These are phyloP conservation scores for Aricia artaxerxes DNA, from an alignment of 2,888 invertebrate genomes.

Conservation along the genomic window DNA sequence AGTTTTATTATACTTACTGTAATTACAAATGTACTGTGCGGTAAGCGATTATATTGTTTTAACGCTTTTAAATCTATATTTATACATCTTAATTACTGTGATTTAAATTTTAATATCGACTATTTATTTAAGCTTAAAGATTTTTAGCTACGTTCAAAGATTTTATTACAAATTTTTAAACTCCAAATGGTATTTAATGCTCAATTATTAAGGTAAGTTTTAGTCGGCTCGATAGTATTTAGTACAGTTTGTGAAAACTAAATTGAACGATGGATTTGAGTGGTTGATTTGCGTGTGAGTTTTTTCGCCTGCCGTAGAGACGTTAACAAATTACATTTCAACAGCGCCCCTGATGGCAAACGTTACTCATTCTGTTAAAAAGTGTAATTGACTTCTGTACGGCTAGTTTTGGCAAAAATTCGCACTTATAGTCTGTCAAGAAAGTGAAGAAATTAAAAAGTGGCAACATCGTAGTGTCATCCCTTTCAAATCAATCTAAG, in stretches of 20 bases:
- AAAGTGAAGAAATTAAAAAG: too few species aligned
- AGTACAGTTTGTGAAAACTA: slow-evolving; percentile 21
- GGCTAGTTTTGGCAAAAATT: not conserved
- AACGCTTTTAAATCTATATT: slow-evolving; percentile 32
- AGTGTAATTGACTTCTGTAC: not conserved
- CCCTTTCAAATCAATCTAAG: too few species aligned
- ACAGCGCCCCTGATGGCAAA: too few species aligned
- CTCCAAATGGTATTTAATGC: slow-evolving; percentile 51
- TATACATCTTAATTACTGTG: slow-evolving; percentile 32
- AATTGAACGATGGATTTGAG: slow-evolving; percentile 29
- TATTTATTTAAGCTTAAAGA: slow-evolving; percentile 21
- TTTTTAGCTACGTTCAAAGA: slow-evolving; percentile 24
- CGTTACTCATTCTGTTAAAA: too few species aligned
- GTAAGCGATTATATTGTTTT: not conserved
- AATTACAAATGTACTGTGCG: not conserved
- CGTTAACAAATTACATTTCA: not conserved
- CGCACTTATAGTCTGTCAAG: not conserved
- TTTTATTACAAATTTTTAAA: slow-evolving; percentile 26
- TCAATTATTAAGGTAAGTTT: slow-evolving; percentile 62
- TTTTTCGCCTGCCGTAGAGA: not conserved
- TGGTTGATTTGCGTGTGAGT: slow-evolving; percentile 36
- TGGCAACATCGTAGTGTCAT: too few species aligned
- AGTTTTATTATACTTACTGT: slow-evolving; percentile 9
- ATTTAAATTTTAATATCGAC: slow-evolving; percentile 24
- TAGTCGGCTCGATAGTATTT: slow-evolving; percentile 26